Conservation (phyloP, 2,888 invertebrate genomes). For the Clanis bilineata region DNA sequence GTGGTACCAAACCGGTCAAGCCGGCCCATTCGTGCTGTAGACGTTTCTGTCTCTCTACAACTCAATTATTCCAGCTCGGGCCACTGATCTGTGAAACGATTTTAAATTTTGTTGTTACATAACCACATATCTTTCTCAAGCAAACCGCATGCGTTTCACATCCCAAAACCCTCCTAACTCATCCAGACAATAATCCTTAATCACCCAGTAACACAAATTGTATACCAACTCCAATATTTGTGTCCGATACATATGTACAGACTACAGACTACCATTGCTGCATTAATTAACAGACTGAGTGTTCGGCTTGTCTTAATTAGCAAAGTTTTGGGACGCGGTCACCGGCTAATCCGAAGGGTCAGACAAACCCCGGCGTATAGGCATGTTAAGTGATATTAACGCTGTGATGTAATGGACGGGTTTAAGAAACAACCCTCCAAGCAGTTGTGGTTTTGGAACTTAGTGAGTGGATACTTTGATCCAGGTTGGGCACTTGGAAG, state of each 20-base stretch:
- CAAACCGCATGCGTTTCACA: background rate
- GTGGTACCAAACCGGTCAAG: too few relatives aligned
- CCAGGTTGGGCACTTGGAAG: background rate
- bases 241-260: constrained; percentile 23
- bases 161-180: background rate
- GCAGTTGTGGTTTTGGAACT: constrained; percentile 1
- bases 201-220: background rate
- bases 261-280: constrained; percentile 24
- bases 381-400: constrained; percentile 16
- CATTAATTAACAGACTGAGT: constrained; percentile 40
- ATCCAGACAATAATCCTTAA: background rate
- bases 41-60: too few relatives aligned
- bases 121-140: background rate
- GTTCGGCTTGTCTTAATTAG: constrained; percentile 45
- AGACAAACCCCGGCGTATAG: constrained; percentile 15
- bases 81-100: background rate
- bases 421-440: constrained; percentile 1
- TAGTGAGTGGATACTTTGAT: constrained; percentile 11
- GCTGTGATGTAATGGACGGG: background rate
- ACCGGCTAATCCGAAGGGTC: constrained; percentile 36
- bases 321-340: constrained; percentile 47
- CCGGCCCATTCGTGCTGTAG: too few relatives aligned
- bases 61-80: too few relatives aligned
- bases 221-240: background rate
- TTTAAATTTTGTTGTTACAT: too few relatives aligned